A percentile compares a stretch with the other conserved stretches of the same genome.
Conservation (phyloP, 92 coral and sea anemone species). For the Phenganax stokvisi region DNA sequence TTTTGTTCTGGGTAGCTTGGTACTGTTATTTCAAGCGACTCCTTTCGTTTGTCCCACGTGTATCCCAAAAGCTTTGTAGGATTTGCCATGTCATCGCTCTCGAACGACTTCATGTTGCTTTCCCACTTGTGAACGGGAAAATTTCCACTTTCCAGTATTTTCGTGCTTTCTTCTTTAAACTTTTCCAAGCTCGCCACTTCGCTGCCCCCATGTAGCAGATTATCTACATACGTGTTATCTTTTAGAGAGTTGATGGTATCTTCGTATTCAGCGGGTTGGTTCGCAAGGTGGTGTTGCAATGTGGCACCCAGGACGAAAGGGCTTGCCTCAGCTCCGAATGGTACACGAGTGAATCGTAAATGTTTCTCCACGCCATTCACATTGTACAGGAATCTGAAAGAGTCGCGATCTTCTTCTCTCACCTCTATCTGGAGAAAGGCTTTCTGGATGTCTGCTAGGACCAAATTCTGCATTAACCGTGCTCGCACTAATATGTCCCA, state of each 20-base stretch:
- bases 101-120: slow-evolving; percentile 37
- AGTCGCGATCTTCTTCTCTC: slow-evolving; percentile 9
- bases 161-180: slow-evolving; percentile 46
- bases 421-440: slow-evolving; percentile 38
- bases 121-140: slow-evolving; percentile 54
- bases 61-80: slow-evolving; percentile 49
- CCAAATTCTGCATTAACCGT: neutral
- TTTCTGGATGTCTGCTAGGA: slow-evolving; percentile 31
- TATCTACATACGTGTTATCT: neutral
- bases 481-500: neutral
- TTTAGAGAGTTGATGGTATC: too few species aligned
- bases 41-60: slow-evolving; percentile 46
- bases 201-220: slow-evolving; percentile 34
- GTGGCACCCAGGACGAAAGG: slow-evolving; percentile 38
- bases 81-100: slow-evolving; percentile 31
- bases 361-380: slow-evolving; percentile 41
- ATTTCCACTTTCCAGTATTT: slow-evolving; percentile 32
- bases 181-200: slow-evolving; percentile 28
- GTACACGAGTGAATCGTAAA: slow-evolving; percentile 53
- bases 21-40: slow-evolving; percentile 31
- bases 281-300: neutral
- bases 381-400: neutral
- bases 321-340: slow-evolving; percentile 58
- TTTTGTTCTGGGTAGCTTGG: neutral
- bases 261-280: neutral